Conservation (phyloP, 1,140 invertebrate species). For the Apis cerana region DNA sequence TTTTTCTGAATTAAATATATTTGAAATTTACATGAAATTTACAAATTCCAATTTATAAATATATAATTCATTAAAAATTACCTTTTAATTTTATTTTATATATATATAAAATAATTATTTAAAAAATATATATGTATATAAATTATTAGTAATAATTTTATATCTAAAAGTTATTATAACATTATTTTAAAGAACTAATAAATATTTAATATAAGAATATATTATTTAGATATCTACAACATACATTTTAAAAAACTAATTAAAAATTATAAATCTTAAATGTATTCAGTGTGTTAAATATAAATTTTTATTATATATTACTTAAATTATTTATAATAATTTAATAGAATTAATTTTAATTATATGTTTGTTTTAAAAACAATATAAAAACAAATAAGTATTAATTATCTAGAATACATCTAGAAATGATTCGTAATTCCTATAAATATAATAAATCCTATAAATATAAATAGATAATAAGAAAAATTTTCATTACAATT, state of each 20-base stretch:
- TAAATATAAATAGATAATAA: conserved; percentile 5
- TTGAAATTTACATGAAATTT: background rate
- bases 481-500: background rate
- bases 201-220: background rate
- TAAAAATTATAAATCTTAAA: background rate
- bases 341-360: background rate
- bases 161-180: too few relatives aligned
- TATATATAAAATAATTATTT: too few relatives aligned
- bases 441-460: background rate
- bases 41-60: background rate
- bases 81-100: background rate
- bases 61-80: background rate
- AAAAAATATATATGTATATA: too few relatives aligned
- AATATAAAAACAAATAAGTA: too few relatives aligned
- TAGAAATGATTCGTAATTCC: background rate
- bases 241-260: background rate
- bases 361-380: background rate
- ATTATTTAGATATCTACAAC: background rate
- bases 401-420: background rate
- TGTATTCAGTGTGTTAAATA: background rate
- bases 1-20: background rate
- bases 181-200: background rate
- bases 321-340: background rate
- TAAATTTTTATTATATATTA: background rate
- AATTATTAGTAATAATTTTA: too few relatives aligned